Evolutionary conservation across 1,140 invertebrate genomes (phyloP).

Genomic region (Caenorhabditis elegans): DNA sequence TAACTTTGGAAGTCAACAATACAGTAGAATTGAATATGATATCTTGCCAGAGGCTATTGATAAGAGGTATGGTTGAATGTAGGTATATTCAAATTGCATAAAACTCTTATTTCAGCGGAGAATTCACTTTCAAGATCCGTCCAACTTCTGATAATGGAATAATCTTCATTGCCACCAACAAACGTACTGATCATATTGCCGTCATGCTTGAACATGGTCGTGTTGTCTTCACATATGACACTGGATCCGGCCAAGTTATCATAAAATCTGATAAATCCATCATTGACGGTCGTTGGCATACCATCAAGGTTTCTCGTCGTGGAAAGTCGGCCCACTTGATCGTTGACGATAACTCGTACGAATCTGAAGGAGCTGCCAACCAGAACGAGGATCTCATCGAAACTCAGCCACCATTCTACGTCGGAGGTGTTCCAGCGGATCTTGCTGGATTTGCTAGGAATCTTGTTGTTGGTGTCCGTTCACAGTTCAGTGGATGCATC

Average conservation of each 20-base stretch:
- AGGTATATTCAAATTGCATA: slow-evolving; percentile 17
- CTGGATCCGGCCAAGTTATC: slow-evolving; percentile 72
- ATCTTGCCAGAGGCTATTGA: slow-evolving; percentile 66
- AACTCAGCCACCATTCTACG: slow-evolving; percentile 75
- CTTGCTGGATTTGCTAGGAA: slow-evolving; percentile 55
- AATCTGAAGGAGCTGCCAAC: slow-evolving; percentile 58
- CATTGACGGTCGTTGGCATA: slow-evolving; percentile 86
- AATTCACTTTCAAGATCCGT: slow-evolving; percentile 80
- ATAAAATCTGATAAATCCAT: slow-evolving; percentile 68
- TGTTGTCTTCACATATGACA: slow-evolving; percentile 76
- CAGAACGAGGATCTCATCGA: slow-evolving; percentile 72
- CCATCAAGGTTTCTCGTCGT: slow-evolving; percentile 68
- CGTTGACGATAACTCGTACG: slow-evolving; percentile 71
- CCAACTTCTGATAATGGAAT: slow-evolving; percentile 79
- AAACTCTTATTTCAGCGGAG: slow-evolving; percentile 65
- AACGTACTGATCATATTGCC: slow-evolving; percentile 77
- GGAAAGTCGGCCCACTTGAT: slow-evolving; percentile 64
- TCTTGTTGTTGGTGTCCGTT: slow-evolving; percentile 70
- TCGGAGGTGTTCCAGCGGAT: slow-evolving; percentile 75
- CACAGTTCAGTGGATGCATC: slow-evolving; percentile 83
- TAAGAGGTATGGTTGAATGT: slow-evolving; percentile 46
- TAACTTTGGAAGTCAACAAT: slow-evolving; percentile 68
- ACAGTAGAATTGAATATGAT: slow-evolving; percentile 74
- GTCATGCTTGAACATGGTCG: slow-evolving; percentile 79
- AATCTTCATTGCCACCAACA: slow-evolving; percentile 79